Conservation (phyloP, 1,140 invertebrate species). For the Streblospio benedicti region DNA sequence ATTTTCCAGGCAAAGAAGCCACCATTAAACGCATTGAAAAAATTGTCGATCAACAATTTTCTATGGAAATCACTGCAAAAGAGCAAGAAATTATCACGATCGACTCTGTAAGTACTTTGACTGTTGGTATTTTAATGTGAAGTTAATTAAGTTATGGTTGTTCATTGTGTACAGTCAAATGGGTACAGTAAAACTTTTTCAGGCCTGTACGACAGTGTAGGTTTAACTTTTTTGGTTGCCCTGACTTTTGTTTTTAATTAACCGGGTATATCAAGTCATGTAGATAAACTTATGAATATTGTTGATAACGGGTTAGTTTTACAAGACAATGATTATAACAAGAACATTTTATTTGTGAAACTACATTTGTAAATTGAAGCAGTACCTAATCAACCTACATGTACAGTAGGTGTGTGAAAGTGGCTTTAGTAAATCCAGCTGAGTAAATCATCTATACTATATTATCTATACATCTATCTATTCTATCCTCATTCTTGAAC, state of each 20-base stretch:
- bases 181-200: neutral
- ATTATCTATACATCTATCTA: too few species aligned
- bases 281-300: neutral
- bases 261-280: neutral
- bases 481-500: too few species aligned
- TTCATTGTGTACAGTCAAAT: neutral
- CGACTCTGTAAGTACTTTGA: slow-evolving; percentile 30
- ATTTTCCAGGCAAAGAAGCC: slow-evolving; percentile 30
- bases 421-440: too few species aligned
- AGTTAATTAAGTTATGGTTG: neutral
- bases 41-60: slow-evolving; percentile 32
- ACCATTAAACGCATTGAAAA: slow-evolving; percentile 33
- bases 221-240: neutral
- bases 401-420: too few species aligned
- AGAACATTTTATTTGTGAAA: too few species aligned
- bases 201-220: too few species aligned
- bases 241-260: neutral
- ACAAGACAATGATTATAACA: too few species aligned
- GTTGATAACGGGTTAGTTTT: too few species aligned
- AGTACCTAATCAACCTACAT: too few species aligned
- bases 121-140: neutral
- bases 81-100: slow-evolving; percentile 30
- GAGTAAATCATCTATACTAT: too few species aligned
- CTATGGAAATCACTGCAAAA: slow-evolving; percentile 29
- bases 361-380: too few species aligned